Evolutionary conservation across 2,113 vertebrate genomes (phyloP).

Genomic region (Strix aluco): DNA sequence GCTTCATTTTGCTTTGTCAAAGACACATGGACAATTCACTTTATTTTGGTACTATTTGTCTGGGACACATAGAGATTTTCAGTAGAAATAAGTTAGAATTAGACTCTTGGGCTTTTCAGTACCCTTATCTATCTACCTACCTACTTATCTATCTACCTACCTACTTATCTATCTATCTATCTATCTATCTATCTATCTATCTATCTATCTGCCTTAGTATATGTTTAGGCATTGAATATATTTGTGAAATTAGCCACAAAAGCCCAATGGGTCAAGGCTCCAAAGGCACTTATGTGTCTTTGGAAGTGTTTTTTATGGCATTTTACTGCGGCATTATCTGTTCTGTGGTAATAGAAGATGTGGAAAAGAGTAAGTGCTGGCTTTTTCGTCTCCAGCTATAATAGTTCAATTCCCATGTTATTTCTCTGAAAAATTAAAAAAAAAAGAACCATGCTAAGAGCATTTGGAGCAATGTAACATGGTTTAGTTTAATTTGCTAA

Average conservation of each 20-base stretch:
- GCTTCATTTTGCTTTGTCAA: neutral
- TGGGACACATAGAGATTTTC: neutral
- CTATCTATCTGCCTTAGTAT: neutral
- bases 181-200: neutral
- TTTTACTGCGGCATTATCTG: neutral
- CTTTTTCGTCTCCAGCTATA: neutral
- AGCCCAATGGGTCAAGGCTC: neutral
- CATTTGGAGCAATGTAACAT: neutral
- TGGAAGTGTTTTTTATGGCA: neutral
- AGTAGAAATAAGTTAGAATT: neutral
- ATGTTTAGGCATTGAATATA: neutral
- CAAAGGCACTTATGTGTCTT: neutral
- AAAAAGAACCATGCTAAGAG: neutral
- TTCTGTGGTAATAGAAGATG: neutral
- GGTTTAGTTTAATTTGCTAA: conserved; percentile 6
- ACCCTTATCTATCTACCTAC: neutral
- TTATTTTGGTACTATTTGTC: neutral
- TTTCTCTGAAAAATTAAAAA: neutral
- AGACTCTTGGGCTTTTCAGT: neutral
- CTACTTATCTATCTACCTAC: neutral
- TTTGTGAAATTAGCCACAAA: neutral
- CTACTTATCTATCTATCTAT: neutral
- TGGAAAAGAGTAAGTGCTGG: neutral
- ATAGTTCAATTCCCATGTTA: neutral
- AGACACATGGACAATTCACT: neutral